Evolutionary conservation across 2,113 vertebrate genomes (phyloP), one percentile per base, ranked within the genome.

Genomic region (Anguilla rostrata): DNA sequence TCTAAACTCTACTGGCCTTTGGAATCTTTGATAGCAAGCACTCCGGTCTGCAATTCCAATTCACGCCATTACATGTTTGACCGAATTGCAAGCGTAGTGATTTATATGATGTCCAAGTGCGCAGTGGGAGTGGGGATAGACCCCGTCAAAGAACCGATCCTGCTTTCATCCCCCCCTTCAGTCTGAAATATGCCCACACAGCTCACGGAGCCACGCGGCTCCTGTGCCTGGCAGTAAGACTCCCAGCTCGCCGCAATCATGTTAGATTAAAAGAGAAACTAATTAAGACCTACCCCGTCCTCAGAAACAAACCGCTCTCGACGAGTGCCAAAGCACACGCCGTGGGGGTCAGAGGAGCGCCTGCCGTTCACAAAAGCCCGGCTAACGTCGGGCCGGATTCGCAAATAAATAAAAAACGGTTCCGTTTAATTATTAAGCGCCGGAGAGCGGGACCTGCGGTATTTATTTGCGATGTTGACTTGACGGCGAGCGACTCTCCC

Each of bases 391-490:
- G 87, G 78, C 91, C 88, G 91, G 83, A 92, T 90, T 94, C 90
- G 88, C 18, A 91, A 92, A 91, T 86, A 91, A 91, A 89, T 86
- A 91, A 91, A 89, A 89, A 93, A 91, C 87, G 63, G 86, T 41
- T 41, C 9, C 29, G 88, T 91, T 95, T 93, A 95, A 95, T 95
- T 93, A 95, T 95, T 92, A 91, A 95, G 91, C 89, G 89, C 93
- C 92, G 88, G 92, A 94, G 92, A 92, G 91, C 90, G 92, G 92
- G 89, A 94, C 81, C 92, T 95, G 94, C 94, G 95, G 94, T 95
- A 95, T 96, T 96, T 94, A 96, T 95, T 93, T 91, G 92, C 94
- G 91, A 95, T 95, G 95, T 93, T 94, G 95, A 95, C 94, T 94
- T 92, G 94, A 95, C 93, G 93, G 92, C 91, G 88, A 94, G 92